Conservation (phyloP, 2,113 vertebrate genomes). For the Mellivora capensis region DNA sequence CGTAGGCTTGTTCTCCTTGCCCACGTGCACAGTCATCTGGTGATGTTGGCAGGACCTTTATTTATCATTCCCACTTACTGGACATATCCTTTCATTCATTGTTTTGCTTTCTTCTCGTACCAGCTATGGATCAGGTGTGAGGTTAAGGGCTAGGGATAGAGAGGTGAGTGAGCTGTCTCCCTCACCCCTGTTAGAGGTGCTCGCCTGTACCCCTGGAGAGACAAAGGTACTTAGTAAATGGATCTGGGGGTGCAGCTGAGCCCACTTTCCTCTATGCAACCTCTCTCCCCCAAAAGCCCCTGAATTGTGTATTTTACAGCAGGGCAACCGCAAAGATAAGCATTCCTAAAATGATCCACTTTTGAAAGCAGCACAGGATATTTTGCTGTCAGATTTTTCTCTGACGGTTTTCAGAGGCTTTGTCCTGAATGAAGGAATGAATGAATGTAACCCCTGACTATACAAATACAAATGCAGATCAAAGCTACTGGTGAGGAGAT, state of each 20-base stretch:
- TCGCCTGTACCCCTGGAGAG: background rate
- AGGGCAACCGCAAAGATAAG: background rate
- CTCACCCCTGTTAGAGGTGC: background rate
- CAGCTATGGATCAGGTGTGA: background rate
- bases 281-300: background rate
- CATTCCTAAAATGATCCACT: background rate
- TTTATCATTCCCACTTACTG: background rate
- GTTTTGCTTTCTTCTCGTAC: background rate
- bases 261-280: rapidly evolving
- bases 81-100: background rate
- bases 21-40: rapidly evolving
- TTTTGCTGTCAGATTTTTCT: background rate
- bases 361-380: background rate
- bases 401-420: background rate
- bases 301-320: background rate
- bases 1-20: background rate
- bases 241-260: background rate
- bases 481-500: background rate
- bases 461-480: background rate
- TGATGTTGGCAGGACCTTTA: background rate
- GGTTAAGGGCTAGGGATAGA: background rate
- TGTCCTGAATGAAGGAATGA: background rate
- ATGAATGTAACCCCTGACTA: background rate
- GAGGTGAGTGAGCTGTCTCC: background rate
- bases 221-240: too few species aligned